A percentile compares a stretch with the other conserved stretches of the same genome.
phyloP scores from a whole-genome alignment of 2,113 vertebrate species.

The Pyrgilauda ruficollis region DNA sequence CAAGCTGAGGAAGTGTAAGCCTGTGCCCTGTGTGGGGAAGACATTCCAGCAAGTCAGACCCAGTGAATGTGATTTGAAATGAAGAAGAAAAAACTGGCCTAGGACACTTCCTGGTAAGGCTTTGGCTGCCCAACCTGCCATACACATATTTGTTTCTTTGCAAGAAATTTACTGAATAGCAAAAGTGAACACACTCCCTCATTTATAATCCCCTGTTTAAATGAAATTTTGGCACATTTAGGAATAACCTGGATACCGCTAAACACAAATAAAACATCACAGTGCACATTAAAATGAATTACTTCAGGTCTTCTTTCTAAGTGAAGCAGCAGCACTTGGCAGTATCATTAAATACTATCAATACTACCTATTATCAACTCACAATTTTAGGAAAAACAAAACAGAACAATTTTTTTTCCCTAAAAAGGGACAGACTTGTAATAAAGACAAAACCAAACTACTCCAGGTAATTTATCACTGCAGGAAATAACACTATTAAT shows the following conservation, averaged over 20 bases:
- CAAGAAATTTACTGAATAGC: background rate
- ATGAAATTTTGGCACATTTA: background rate
- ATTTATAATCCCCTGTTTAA: background rate
- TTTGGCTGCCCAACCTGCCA: background rate
- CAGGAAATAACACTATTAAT: background rate
- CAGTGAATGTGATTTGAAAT: background rate
- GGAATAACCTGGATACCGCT: background rate
- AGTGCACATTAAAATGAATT: background rate
- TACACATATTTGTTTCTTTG: background rate
- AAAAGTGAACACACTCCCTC: background rate
- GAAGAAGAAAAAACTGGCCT: background rate
- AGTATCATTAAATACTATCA: background rate
- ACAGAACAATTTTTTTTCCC: background rate
- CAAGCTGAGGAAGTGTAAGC: background rate
- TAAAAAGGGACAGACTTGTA: background rate
- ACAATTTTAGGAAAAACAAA: background rate
- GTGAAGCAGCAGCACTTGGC: background rate
- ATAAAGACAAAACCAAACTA: background rate
- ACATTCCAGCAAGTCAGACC: background rate
- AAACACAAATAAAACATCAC: background rate
- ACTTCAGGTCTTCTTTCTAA: background rate
- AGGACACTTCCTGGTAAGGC: background rate
- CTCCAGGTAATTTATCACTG: background rate
- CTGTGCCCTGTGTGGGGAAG: fast-evolving
- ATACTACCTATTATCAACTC: background rate